Conservation (phyloP, 2,113 vertebrate species). For the Muntiacus reevesi region DNA sequence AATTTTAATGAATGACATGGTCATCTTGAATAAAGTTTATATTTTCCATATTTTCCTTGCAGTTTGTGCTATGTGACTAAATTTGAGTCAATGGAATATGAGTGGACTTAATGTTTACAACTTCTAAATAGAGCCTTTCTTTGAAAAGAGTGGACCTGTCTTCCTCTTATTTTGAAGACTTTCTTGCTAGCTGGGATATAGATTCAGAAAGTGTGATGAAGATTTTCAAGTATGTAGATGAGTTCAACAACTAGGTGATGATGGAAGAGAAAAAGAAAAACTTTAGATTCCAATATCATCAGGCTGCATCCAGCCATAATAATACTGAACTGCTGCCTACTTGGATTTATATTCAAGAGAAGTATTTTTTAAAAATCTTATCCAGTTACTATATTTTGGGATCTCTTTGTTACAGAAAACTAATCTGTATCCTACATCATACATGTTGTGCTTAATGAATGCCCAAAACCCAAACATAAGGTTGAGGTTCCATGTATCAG, state of each 20-base stretch:
- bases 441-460: neutral
- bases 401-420: neutral
- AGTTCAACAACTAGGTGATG: neutral
- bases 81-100: neutral
- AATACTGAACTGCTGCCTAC: neutral
- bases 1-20: neutral
- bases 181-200: neutral
- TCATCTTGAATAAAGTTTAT: neutral
- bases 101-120: neutral
- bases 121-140: neutral
- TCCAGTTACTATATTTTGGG: neutral
- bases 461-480: neutral
- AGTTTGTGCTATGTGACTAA: neutral
- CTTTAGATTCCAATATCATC: neutral
- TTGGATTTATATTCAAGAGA: neutral
- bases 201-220: neutral
- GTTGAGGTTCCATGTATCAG: neutral
- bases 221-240: neutral
- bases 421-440: neutral
- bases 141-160: neutral
- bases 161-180: neutral
- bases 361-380: neutral
- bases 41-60: neutral
- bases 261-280: neutral
- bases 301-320: neutral